phyloP scores from a whole-genome alignment of 1,140 invertebrate genomes.

The Acromyrmex charruanus region DNA sequence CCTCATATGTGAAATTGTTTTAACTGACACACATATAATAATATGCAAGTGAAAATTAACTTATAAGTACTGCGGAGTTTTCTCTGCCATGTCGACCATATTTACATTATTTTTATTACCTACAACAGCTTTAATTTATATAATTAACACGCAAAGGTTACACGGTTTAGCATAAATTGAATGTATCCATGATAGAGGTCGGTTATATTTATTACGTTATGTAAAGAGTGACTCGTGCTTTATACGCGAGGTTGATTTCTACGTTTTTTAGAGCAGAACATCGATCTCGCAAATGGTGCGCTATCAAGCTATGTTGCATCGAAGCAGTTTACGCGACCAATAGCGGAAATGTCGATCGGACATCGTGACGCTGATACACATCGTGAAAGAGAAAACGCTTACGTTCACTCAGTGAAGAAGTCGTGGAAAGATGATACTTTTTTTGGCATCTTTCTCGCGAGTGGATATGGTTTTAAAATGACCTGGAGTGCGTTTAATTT shows the following conservation, averaged over 20 bases:
- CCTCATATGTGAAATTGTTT: slow-evolving; percentile 26
- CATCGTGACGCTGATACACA: slow-evolving; percentile 40
- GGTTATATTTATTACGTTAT: slow-evolving; percentile 12
- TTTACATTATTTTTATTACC: background rate
- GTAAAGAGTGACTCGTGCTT: background rate
- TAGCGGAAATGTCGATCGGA: slow-evolving; percentile 33
- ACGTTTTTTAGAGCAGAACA: slow-evolving; percentile 34
- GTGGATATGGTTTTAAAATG: slow-evolving; percentile 37
- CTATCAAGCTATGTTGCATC: slow-evolving; percentile 15
- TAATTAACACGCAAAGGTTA: slow-evolving; percentile 30
- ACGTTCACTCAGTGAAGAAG: slow-evolving; percentile 25
- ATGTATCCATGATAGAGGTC: slow-evolving; percentile 5
- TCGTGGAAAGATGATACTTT: slow-evolving; percentile 25
- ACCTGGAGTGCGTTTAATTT: slow-evolving; percentile 13
- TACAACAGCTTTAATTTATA: slow-evolving; percentile 25
- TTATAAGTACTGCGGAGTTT: background rate
- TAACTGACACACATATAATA: background rate
- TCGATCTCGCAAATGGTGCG: slow-evolving; percentile 41
- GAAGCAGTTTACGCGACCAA: slow-evolving; percentile 39
- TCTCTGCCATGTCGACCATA: background rate
- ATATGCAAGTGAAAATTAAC: slow-evolving; percentile 19
- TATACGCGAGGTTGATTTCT: background rate
- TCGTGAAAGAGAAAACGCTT: slow-evolving; percentile 51
- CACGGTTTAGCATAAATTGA: slow-evolving; percentile 8
- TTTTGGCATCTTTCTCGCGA: slow-evolving; percentile 10